phyloP scores from a whole-genome alignment of 2,888 invertebrate genomes.

The Aphrophora alni region DNA sequence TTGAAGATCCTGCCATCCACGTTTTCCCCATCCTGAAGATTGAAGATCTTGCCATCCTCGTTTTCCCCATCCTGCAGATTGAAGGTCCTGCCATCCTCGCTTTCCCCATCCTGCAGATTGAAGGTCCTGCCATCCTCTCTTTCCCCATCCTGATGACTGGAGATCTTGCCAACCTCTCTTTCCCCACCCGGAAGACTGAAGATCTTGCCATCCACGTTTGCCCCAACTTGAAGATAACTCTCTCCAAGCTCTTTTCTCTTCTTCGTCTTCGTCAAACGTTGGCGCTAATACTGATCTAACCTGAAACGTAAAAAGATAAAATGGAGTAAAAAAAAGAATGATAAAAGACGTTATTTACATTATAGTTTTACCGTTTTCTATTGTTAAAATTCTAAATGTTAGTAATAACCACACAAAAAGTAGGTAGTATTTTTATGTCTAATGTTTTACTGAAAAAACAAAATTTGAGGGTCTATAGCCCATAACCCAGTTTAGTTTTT shows the following conservation, averaged over 20 bases:
- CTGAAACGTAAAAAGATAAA: constrained; percentile 28
- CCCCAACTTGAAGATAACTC: constrained; percentile 59
- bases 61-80: constrained; percentile 63
- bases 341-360: no score
- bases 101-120: constrained; percentile 59
- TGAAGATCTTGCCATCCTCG: constrained; percentile 56
- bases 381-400: no score
- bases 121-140: constrained; percentile 66
- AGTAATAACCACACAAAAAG: no score
- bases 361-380: no score
- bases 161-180: constrained; percentile 59
- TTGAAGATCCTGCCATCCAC: constrained; percentile 65
- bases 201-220: constrained; percentile 62
- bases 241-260: constrained; percentile 64
- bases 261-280: constrained; percentile 48
- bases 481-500: no score
- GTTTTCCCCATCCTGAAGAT: constrained; percentile 60
- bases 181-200: constrained; percentile 63
- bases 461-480: no score
- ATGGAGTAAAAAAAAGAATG: no score
- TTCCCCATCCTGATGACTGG: constrained; percentile 58
- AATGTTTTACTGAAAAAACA: no score
- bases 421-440: no score
- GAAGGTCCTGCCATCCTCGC: constrained; percentile 63
- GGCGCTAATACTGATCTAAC: constrained; percentile 14